phyloP scores from a whole-genome alignment of 2,113 vertebrate genomes.

The Bufo gargarizans region DNA sequence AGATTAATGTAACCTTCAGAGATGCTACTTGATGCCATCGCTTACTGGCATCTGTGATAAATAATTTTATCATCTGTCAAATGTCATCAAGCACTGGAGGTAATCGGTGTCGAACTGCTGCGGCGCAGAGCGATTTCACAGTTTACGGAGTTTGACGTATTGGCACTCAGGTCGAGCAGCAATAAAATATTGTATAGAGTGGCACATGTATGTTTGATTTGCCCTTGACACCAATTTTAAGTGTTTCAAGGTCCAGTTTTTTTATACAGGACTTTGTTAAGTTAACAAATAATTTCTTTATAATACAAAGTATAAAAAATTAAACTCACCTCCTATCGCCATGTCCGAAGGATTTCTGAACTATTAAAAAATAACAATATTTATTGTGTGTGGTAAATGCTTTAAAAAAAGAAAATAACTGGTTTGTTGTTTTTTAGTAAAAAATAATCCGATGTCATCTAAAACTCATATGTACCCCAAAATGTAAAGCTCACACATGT shows the following conservation, averaged over 20 bases:
- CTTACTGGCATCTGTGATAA: conserved; percentile 45
- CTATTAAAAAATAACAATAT: no score
- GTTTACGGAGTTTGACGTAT: conserved; percentile 44
- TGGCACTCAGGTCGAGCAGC: conserved; percentile 36
- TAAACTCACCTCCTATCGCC: no score
- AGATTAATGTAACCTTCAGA: conserved; percentile 61
- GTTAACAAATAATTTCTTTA: background rate
- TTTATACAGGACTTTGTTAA: background rate
- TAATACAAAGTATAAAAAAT: no score
- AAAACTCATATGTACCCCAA: no score
- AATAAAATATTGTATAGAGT: conserved; percentile 40
- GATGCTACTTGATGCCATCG: conserved; percentile 58
- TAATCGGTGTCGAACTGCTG: conserved; percentile 29
- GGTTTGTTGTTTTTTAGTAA: no score
- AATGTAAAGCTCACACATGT: no score
- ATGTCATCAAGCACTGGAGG: conserved; percentile 58
- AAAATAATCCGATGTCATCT: no score
- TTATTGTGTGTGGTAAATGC: no score
- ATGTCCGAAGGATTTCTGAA: no score
- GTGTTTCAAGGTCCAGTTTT: background rate
- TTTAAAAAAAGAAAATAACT: no score
- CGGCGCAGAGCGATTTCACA: conserved; percentile 32
- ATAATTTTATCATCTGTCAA: conserved; percentile 55
- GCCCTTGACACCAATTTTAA: conserved; percentile 22
- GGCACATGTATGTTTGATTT: background rate